These are phyloP conservation scores for Montipora foliosa DNA, from an alignment of 64 coral and sea anemone species.

Conservation along the genomic window DNA sequence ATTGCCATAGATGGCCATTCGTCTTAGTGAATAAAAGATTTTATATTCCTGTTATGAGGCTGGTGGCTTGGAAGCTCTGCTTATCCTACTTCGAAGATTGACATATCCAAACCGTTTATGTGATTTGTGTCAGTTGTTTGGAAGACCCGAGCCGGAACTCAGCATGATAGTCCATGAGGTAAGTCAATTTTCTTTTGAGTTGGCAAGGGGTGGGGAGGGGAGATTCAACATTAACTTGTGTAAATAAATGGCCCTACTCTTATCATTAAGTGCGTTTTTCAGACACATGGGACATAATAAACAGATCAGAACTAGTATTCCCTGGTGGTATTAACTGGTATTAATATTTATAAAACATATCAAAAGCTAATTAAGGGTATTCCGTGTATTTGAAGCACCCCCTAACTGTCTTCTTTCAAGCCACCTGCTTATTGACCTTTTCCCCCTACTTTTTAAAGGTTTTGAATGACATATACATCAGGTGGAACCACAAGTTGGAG, in stretches of 20 bases:
- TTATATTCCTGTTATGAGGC: not conserved
- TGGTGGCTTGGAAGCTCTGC: constrained; percentile 50
- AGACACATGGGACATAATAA: not conserved
- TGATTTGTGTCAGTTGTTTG: constrained; percentile 23
- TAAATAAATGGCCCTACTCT: not conserved
- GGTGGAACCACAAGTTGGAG: not conserved
- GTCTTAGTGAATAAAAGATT: too few species aligned
- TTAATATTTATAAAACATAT: constrained; percentile 44
- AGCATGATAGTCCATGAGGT: constrained; percentile 54
- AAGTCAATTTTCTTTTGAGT: not conserved
- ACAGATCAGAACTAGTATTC: not conserved
- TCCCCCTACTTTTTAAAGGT: constrained; percentile 24
- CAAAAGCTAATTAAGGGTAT: constrained; percentile 24
- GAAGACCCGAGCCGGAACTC: constrained; percentile 34
- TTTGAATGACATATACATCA: constrained; percentile 34
- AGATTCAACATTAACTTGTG: not conserved
- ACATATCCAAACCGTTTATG: constrained; percentile 42
- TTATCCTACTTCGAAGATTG: constrained; percentile 54
- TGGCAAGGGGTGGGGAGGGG: not conserved
- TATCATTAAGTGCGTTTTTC: not conserved
- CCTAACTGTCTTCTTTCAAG: constrained; percentile 22
- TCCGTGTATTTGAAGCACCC: constrained; percentile 30
- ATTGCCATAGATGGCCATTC: too few species aligned
- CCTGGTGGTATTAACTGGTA: not conserved
- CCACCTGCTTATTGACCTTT: not conserved